These are phyloP conservation scores for Siderastrea radians DNA, from an alignment of 92 coral and sea anemone genomes.

Conservation along the genomic window DNA sequence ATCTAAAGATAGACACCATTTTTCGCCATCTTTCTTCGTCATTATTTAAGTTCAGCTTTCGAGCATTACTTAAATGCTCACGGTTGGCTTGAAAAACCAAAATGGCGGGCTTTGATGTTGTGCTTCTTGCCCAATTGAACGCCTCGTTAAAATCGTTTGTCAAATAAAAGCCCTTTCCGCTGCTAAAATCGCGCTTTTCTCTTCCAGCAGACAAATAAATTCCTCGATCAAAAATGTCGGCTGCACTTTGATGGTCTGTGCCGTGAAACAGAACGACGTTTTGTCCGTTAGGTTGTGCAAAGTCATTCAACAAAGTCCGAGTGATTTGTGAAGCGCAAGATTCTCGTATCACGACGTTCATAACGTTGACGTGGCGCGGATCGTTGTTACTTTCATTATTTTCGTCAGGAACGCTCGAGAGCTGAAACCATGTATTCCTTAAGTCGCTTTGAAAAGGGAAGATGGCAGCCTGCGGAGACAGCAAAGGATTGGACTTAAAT, in stretches of 20 bases:
- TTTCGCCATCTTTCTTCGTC: conserved; percentile 25
- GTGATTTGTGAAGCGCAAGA: background rate
- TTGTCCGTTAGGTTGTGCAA: background rate
- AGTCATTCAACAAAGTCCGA: background rate
- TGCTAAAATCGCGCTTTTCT: conserved; percentile 68
- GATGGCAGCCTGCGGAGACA: conserved; percentile 15
- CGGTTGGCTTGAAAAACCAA: conserved; percentile 52
- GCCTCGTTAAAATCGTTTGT: conserved; percentile 34
- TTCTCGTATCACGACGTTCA: conserved; percentile 31
- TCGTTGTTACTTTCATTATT: background rate
- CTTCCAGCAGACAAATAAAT: conserved; percentile 31
- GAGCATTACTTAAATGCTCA: conserved; percentile 1
- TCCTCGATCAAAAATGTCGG: conserved; percentile 53
- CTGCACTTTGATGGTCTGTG: conserved; percentile 67
- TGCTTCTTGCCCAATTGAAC: conserved; percentile 41
- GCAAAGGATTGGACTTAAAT: conserved; percentile 61
- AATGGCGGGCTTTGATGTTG: conserved; percentile 55
- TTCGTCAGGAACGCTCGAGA: background rate
- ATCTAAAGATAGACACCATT: conserved; percentile 36
- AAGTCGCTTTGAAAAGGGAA: conserved; percentile 15
- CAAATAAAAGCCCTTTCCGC: conserved; percentile 66
- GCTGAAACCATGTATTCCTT: conserved; percentile 28
- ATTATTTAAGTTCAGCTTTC: conserved; percentile 7
- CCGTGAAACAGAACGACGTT: conserved; percentile 57
- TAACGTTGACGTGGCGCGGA: background rate